Conservation (phyloP, 2,888 invertebrate genomes). For the Cephus pygmeus region DNA sequence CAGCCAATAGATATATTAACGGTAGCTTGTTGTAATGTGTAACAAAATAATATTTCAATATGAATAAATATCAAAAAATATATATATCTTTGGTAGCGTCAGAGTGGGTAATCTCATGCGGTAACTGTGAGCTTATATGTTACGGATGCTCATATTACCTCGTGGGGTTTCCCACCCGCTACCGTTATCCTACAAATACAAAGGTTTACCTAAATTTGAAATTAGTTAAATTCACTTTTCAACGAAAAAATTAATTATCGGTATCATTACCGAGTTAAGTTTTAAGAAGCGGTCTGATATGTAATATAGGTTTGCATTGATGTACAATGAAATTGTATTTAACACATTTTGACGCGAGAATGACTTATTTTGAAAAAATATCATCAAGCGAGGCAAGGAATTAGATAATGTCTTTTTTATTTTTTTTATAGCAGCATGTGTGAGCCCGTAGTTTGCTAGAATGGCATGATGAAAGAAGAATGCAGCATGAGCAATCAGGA, state of each 20-base stretch:
- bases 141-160: constrained; percentile 81
- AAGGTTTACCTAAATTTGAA: neutral
- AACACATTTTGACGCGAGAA: neutral
- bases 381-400: neutral
- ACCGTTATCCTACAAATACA: constrained; percentile 63
- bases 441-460: constrained; percentile 46
- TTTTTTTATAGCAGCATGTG: constrained; percentile 63
- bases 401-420: neutral
- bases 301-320: neutral
- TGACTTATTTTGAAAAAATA: neutral
- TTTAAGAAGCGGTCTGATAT: neutral
- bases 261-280: neutral
- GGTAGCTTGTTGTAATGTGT: neutral
- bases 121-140: constrained; percentile 89
- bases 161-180: constrained; percentile 83
- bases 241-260: neutral
- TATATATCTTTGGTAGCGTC: constrained; percentile 55
- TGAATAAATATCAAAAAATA: constrained; percentile 21
- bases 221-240: neutral
- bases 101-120: constrained; percentile 93
- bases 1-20: neutral
- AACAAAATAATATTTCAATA: neutral
- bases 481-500: constrained; percentile 66
- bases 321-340: neutral
- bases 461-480: constrained; percentile 66